These are phyloP conservation scores for Caenorhabditis doughertyi DNA, from an alignment of 2,888 invertebrate genomes.

Conservation along the genomic window DNA sequence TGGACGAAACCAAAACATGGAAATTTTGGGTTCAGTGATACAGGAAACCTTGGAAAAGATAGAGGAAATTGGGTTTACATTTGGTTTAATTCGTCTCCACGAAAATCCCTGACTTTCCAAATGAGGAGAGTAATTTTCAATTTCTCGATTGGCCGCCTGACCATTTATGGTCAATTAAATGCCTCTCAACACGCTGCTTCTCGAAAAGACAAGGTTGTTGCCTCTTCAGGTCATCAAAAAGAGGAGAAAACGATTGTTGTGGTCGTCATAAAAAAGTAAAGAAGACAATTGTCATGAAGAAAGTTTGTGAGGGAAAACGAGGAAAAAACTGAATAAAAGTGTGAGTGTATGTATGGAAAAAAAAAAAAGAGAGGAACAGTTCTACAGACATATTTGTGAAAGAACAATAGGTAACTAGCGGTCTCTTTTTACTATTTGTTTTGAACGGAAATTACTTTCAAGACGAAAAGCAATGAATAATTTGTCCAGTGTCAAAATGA, in stretches of 20 bases:
- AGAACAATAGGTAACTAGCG: slow-evolving; percentile 26
- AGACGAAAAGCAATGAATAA: no score
- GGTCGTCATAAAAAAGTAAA: slow-evolving; percentile 50
- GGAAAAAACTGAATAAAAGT: slow-evolving; percentile 21
- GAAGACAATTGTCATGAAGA: slow-evolving; percentile 24
- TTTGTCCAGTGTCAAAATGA: no score
- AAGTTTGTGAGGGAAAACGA: slow-evolving; percentile 16
- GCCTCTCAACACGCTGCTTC: slow-evolving; percentile 61
- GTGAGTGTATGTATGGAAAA: background rate
- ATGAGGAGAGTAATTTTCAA: slow-evolving; percentile 26
- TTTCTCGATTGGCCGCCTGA: slow-evolving; percentile 39
- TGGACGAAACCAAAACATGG: no score
- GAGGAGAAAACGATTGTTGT: slow-evolving; percentile 36
- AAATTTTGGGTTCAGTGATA: no score
- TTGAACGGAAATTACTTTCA: background rate
- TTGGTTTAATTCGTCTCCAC: background rate
- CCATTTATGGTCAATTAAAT: slow-evolving; percentile 65
- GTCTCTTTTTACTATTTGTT: background rate
- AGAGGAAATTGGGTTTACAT: background rate
- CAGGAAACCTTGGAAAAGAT: background rate
- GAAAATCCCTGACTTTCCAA: slow-evolving; percentile 2
- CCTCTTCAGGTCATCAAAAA: slow-evolving; percentile 62
- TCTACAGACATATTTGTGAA: background rate
- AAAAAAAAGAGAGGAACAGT: slow-evolving; percentile 33
- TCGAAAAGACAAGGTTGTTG: slow-evolving; percentile 54